Base-by-base conservation (phyloP, 2,113 vertebrate genomes). In the Sinocyclocheilus maitianheensis region DNA sequence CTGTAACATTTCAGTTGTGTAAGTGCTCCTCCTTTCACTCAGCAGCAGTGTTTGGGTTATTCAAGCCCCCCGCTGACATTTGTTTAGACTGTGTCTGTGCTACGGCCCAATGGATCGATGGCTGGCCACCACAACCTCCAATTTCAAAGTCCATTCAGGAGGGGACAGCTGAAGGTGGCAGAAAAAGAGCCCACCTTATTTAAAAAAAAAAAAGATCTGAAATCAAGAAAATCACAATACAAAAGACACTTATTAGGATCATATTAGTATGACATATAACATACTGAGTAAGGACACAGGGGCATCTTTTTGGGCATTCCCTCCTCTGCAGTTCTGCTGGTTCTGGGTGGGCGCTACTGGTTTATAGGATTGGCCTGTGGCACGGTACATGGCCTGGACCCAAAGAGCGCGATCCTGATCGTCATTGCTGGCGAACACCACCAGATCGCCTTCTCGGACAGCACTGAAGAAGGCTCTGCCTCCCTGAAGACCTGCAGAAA, bases 321-420 rank as follows among this genome's bases (percentile, higher is more conserved):
- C 95, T 92, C 95, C 96, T 93, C 95, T 96, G 90, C 95, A 92
- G 93, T 97, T 97, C 91, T 96, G 97, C 92, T 96, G 97, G 91
- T 94, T 95, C 53, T 96, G 96, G 48, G 90, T 87, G 1, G 95
- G 95, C 62, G 96, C 95, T 81, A 97, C n/a, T 0, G 98, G 98
- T 86, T 98, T 99, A 89, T 99, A 97, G 0, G 98, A 98, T 81
- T 99, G 98, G 22, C 98, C 98, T 5, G 98, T 99, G 88, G 98
- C 98, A 55, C 98, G 96, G 87, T 98, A 99, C 96, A 99, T 96
- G 78, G 97, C 98, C 94, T 99, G 98, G 78, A 99, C 96, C 98
- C 98, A 99, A 60, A 99, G 91, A 84, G 95, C 89, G 76, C 97
- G 94, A 85, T 99, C 98, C 84, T 97, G 97, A 43, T 99, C 97